Evolutionary conservation across 2,888 invertebrate genomes (phyloP), one percentile per base, ranked within the genome.

Genomic region (Andrena hattorfiana): DNA sequence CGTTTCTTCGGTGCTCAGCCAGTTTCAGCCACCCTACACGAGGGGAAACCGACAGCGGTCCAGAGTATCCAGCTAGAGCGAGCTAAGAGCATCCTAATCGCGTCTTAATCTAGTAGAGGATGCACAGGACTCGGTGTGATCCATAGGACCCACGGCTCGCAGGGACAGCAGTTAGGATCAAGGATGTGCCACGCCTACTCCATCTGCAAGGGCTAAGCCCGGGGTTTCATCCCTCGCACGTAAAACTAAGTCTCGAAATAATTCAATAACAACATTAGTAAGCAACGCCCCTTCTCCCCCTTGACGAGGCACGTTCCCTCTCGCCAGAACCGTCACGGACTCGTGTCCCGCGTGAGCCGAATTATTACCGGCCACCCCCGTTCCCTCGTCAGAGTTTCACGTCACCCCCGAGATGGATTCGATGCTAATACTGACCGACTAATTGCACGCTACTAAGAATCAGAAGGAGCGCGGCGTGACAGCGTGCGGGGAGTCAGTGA

Each of bases 191-290:
- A 91, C 91, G 91, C 91, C 89, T 87, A 80, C 84, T 87, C 89
- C 91, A 92, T 92, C 92, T 90, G 90, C 85, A 87, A 77, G 83
- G 81, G 85, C 87, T 90, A 89, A 85, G 78, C 84, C 30, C 84
- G 83, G 85, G 72, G 85, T 87, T 90, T 89, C 87, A 89, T 91
- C 90, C 90, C 90, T 84, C 81, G 70, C 81, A 82, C 89, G 87
- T 89, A 89, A 92, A 92, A 91, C 90, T 89, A 85, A 89, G 89
- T 90, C 90, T 92, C 88, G 89, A 89, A 91, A 91, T 92, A 91
- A 92, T 92, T 92, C 88, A 92, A 92, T 92, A 92, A 92, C 91
- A 83, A 88, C 89, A 87, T 90, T 89, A 86, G 87, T 77, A 89
- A 87, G 85, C 85, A 84, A 85, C 88, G 87, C 86, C 87, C 81